A percentile compares a stretch with the other conserved stretches of the same genome.
phyloP scores from a whole-genome alignment of 2,888 invertebrate genomes.

The Bruchidius siliquastri region DNA sequence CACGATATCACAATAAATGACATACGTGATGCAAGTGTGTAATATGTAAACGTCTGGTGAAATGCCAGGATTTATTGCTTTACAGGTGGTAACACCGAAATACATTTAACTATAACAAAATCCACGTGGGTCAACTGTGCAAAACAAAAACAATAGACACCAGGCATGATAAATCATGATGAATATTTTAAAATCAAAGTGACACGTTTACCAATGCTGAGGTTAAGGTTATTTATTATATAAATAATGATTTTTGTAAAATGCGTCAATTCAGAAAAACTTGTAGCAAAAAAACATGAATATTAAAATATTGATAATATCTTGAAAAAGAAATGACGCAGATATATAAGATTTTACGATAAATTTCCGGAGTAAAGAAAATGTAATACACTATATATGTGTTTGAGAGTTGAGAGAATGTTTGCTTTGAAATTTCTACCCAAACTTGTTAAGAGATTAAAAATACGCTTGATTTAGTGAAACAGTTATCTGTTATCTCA shows the following conservation, averaged over 20 bases:
- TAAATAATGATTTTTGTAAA: background rate
- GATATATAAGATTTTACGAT: too few species aligned
- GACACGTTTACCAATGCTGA: background rate
- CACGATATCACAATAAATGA: background rate
- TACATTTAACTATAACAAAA: background rate
- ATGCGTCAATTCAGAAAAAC: background rate
- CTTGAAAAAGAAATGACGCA: background rate
- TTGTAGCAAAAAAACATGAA: background rate
- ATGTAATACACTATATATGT: too few species aligned
- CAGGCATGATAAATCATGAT: background rate
- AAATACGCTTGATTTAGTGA: too few species aligned
- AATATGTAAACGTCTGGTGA: background rate
- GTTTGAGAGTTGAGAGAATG: too few species aligned
- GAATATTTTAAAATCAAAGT: background rate
- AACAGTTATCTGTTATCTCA: too few species aligned
- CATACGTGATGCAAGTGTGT: background rate
- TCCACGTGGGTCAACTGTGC: background rate
- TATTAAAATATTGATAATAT: background rate
- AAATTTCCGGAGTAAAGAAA: too few species aligned
- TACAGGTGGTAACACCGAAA: background rate
- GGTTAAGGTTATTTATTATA: background rate
- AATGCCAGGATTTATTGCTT: background rate
- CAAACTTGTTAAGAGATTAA: too few species aligned
- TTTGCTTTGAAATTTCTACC: too few species aligned
- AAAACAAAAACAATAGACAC: background rate